Evolutionary conservation across 1,140 invertebrate genomes (phyloP), one percentile per base, ranked within the genome.

Genomic region (Manduca sexta): DNA sequence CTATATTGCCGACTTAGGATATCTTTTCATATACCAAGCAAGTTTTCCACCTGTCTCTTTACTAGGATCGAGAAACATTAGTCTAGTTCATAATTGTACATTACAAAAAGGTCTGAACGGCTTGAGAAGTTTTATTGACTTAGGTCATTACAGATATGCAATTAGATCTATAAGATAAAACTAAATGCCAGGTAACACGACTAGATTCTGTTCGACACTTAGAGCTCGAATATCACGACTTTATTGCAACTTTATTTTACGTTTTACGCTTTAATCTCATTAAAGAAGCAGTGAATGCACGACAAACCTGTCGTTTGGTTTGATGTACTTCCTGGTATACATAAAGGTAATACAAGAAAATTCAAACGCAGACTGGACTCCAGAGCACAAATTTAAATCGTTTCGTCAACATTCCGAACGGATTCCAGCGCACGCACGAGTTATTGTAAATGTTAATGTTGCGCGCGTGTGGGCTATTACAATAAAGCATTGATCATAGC

Each of bases 121-220:
- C 54, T 39, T 60, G 66, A 56, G 59, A 57, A 57, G 55, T 56
- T 60, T 52, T 43, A 50, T 53, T 51, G 53, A 63, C 64, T 65
- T 68, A 64, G 52, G 62, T 60, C 64, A 63, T 70, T 77, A 63
- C 70, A 56, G 50, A 57, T 70, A 60, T 56, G 66, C 73, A 74
- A 82, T 76, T 64, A 76, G 70, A 78, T 80, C 58, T 48, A 52
- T 52, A 48, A 70, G 68, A 82, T 82, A 77, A n/a, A n/a, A n/a
- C 59, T 66, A 72, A 80, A 80, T 79, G 69, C 63, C 75, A 73
- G 64, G 64, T 7, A 13, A 59, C 53, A 64, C 60, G 60, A 57
- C 54, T 44, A 15, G 66, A 60, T 60, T 60, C 45, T 37, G 48
- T 66, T 76, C 64, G 69, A 72, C 70, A 74, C 71, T 75, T 68